phyloP scores from a whole-genome alignment of 2,888 invertebrate genomes.

The Agonopterix heracliana region DNA sequence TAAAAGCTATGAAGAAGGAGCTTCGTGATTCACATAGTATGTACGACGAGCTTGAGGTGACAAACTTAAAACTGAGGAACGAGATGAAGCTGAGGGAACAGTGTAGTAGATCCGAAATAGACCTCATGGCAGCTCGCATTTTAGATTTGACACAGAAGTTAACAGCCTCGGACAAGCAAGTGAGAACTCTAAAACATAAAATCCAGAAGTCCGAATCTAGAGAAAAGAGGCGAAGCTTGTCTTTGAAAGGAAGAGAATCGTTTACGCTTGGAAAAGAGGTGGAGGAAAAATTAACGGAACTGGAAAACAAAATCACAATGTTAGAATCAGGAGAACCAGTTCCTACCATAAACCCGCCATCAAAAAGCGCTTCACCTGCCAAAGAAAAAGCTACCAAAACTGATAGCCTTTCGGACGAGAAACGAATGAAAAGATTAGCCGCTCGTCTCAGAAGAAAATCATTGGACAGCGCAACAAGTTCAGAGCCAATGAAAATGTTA shows the following conservation, averaged over 20 bases:
- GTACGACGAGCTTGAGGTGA: slow-evolving; percentile 87
- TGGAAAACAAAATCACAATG: slow-evolving; percentile 85
- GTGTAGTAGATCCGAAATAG: slow-evolving; percentile 82
- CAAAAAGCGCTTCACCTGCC: slow-evolving; percentile 72
- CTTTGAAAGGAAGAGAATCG: slow-evolving; percentile 88
- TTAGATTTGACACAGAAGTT: slow-evolving; percentile 90
- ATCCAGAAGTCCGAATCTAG: slow-evolving; percentile 84
- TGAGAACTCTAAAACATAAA: slow-evolving; percentile 86
- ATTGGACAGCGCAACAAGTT: slow-evolving; percentile 85
- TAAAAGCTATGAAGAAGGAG: slow-evolving; percentile 87
- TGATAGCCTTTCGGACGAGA: slow-evolving; percentile 64
- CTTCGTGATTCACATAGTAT: slow-evolving; percentile 86
- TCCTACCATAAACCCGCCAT: slow-evolving; percentile 62
- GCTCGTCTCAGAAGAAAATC: slow-evolving; percentile 82
- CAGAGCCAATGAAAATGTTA: slow-evolving; percentile 87
- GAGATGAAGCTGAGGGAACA: slow-evolving; percentile 81
- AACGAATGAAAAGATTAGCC: slow-evolving; percentile 69
- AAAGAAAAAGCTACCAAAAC: slow-evolving; percentile 73
- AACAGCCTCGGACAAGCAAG: slow-evolving; percentile 87
- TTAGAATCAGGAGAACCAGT: slow-evolving; percentile 74
- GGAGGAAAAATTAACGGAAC: slow-evolving; percentile 88
- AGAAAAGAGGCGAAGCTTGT: slow-evolving; percentile 87
- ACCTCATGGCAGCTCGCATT: slow-evolving; percentile 88
- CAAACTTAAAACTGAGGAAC: slow-evolving; percentile 84
- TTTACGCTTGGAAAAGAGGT: slow-evolving; percentile 88